Conservation (phyloP, 1,140 invertebrate species). For the Lepidurus packardi region DNA sequence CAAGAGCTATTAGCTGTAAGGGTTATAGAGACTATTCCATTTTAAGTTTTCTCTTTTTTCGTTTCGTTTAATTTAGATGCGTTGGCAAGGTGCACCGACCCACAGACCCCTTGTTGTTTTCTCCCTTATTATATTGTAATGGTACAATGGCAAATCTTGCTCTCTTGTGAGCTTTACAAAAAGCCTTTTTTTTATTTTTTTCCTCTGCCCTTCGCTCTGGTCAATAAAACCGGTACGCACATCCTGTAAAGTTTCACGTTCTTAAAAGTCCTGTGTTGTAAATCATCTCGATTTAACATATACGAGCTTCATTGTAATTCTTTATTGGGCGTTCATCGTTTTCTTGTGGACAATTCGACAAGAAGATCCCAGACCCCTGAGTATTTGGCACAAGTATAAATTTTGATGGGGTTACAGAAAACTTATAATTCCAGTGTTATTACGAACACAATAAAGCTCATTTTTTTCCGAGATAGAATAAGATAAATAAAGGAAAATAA, state of each 20-base stretch:
- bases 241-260: conserved; percentile 10
- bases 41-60: not conserved
- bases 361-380: not conserved
- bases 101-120: not conserved
- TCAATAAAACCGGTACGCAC: conserved; percentile 18
- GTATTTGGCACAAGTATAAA: not conserved
- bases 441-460: too few relatives aligned
- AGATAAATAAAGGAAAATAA: too few relatives aligned
- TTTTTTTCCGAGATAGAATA: too few relatives aligned
- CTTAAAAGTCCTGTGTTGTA: not conserved
- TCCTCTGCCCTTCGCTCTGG: conserved; percentile 16
- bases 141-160: conserved; percentile 14
- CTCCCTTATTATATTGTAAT: conserved; percentile 22
- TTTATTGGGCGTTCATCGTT: not conserved
- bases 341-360: not conserved
- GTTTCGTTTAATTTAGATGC: not conserved
- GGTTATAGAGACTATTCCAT: not conserved
- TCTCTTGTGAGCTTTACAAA: not conserved
- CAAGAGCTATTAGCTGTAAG: not conserved
- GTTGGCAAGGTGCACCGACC: not conserved
- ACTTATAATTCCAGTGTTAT: too few relatives aligned
- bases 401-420: not conserved
- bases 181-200: not conserved
- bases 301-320: conserved; percentile 9
- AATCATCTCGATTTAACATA: conserved; percentile 16